phyloP scores from a whole-genome alignment of 2,888 invertebrate genomes.

The Xestia sexstrigata region DNA sequence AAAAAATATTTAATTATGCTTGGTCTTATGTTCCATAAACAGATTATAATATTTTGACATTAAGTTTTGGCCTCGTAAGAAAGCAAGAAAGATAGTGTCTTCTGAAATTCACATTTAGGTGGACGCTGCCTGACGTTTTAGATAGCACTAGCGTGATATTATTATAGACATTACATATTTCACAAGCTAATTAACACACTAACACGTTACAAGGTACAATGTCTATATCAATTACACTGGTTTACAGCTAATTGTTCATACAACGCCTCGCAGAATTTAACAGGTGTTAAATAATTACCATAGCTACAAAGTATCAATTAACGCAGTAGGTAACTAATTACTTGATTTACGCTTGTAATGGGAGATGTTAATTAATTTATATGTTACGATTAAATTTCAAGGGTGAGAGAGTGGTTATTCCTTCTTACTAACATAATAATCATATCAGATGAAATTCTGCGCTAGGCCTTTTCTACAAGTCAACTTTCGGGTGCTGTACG shows the following conservation, averaged over 20 bases:
- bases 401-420: background rate
- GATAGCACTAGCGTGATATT: background rate
- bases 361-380: constrained; percentile 31
- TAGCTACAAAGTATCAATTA: constrained; percentile 43
- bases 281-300: constrained; percentile 52
- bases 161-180: background rate
- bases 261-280: constrained; percentile 24
- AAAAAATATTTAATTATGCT: background rate
- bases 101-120: background rate
- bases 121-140: no score
- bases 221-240: constrained; percentile 21
- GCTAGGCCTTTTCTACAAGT: background rate
- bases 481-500: background rate
- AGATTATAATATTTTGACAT: background rate
- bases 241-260: constrained; percentile 38
- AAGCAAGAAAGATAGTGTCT: background rate
- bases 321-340: constrained; percentile 37
- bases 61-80: no score
- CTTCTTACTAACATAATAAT: background rate
- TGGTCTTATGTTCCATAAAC: background rate
- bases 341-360: constrained; percentile 36
- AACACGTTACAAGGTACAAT: background rate
- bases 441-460: background rate
- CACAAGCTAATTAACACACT: constrained; percentile 14
- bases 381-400: background rate